Conservation (phyloP, 2,888 invertebrate genomes). For the Andrena haemorrhoa region DNA sequence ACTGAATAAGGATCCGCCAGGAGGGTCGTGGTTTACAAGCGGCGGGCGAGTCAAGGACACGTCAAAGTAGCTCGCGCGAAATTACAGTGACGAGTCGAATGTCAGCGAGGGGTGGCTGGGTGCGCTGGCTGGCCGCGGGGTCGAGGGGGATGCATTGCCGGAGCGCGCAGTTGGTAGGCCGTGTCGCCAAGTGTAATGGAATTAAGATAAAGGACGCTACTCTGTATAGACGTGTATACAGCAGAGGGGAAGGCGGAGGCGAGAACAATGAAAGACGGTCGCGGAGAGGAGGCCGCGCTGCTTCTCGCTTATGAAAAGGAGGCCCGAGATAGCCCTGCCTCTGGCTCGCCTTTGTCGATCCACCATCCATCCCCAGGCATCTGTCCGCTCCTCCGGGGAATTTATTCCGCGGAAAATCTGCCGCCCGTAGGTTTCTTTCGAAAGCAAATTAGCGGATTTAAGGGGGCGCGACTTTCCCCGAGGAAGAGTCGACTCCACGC, state of each 20-base stretch:
- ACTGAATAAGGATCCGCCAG: constrained; percentile 38
- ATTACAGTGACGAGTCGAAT: constrained; percentile 50
- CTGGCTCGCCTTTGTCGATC: constrained; percentile 50
- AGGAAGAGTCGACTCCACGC: constrained; percentile 21
- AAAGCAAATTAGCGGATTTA: constrained; percentile 72
- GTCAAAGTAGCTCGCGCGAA: constrained; percentile 60
- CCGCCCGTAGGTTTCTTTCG: constrained; percentile 58
- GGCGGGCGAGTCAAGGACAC: constrained; percentile 60
- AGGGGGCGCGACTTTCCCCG: constrained; percentile 47
- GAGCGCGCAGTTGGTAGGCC: constrained; percentile 32
- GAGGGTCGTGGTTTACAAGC: constrained; percentile 33
- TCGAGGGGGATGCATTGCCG: constrained; percentile 45
- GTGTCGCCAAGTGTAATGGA: constrained; percentile 75
- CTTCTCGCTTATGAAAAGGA: constrained; percentile 47
- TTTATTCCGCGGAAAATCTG: constrained; percentile 63
- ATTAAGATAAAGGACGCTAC: constrained; percentile 74
- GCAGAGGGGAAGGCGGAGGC: background rate
- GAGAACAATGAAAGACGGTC: constrained; percentile 65
- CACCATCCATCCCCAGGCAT: constrained; percentile 8
- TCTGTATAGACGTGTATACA: constrained; percentile 42
- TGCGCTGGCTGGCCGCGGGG: background rate
- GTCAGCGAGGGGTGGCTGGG: constrained; percentile 7
- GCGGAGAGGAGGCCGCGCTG: constrained; percentile 35
- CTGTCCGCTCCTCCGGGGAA: constrained; percentile 2
- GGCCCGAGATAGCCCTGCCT: constrained; percentile 51